phyloP scores from a whole-genome alignment of 2,113 vertebrate species.

The Mohoua ochrocephala region DNA sequence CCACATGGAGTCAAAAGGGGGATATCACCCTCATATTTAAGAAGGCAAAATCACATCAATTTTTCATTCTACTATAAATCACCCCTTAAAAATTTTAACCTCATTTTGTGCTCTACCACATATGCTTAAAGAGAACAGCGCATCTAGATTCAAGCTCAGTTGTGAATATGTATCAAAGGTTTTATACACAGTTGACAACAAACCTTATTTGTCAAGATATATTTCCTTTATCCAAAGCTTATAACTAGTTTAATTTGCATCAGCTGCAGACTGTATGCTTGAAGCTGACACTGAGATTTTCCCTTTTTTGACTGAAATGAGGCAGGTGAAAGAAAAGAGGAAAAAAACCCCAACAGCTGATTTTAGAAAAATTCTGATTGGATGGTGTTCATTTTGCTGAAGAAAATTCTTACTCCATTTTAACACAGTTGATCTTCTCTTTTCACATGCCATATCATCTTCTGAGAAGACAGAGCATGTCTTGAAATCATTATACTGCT shows the following conservation, averaged over 20 bases:
- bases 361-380: background rate
- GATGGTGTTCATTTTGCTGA: background rate
- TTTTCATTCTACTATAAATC: background rate
- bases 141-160: background rate
- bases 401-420: background rate
- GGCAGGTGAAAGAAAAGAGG: background rate
- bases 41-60: background rate
- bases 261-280: background rate
- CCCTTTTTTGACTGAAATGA: background rate
- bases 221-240: constrained; percentile 2
- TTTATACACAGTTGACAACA: background rate
- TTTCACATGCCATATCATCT: background rate
- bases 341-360: background rate
- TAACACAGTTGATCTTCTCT: background rate
- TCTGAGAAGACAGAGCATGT: background rate
- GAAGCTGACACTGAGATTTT: background rate
- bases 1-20: background rate
- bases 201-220: background rate
- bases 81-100: background rate
- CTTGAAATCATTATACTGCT: background rate
- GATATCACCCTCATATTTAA: background rate
- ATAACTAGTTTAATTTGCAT: background rate
- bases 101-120: background rate
- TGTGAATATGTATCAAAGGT: background rate
- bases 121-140: background rate